Percentiles rank a stretch among this genome's conserved stretches.
Evolutionary conservation across 2,888 invertebrate genomes (phyloP).

Genomic region (Onchidella celtica): DNA sequence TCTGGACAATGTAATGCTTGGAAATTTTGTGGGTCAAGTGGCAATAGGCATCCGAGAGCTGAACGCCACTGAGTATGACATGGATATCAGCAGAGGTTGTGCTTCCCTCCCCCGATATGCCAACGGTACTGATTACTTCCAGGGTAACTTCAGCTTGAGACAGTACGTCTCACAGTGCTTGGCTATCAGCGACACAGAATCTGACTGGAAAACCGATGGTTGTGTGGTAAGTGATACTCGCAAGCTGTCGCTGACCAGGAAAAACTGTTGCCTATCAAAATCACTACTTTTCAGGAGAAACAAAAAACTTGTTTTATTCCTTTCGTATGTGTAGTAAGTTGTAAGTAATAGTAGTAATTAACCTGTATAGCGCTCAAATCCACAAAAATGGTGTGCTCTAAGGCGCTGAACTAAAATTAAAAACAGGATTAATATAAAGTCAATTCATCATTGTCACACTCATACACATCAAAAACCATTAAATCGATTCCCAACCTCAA

Average conservation of each 20-base stretch:
- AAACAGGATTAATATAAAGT: no score
- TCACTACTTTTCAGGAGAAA: no score
- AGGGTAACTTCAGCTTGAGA: conserved; percentile 77
- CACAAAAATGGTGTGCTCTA: no score
- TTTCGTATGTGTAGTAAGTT: no score
- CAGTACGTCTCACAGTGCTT: conserved; percentile 78
- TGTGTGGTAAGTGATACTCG: conserved; percentile 58
- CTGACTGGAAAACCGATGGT: conserved; percentile 62
- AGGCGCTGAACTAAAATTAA: no score
- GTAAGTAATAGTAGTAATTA: no score
- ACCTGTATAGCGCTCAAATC: no score
- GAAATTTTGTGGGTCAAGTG: conserved; percentile 70
- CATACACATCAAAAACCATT: no score
- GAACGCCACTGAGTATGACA: conserved; percentile 61
- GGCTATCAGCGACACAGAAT: conserved; percentile 73
- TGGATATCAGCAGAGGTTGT: conserved; percentile 64
- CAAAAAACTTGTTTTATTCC: no score
- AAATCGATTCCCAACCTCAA: no score
- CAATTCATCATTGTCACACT: no score
- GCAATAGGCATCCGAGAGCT: conserved; percentile 77
- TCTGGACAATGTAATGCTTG: conserved; percentile 63
- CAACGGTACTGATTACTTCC: conserved; percentile 69
- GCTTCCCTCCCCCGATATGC: conserved; percentile 61
- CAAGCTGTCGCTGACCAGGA: neutral
- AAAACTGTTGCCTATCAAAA: no score